These are phyloP conservation scores for Drosophila paramelanica DNA, from an alignment of 2,888 invertebrate species.

Conservation along the genomic window DNA sequence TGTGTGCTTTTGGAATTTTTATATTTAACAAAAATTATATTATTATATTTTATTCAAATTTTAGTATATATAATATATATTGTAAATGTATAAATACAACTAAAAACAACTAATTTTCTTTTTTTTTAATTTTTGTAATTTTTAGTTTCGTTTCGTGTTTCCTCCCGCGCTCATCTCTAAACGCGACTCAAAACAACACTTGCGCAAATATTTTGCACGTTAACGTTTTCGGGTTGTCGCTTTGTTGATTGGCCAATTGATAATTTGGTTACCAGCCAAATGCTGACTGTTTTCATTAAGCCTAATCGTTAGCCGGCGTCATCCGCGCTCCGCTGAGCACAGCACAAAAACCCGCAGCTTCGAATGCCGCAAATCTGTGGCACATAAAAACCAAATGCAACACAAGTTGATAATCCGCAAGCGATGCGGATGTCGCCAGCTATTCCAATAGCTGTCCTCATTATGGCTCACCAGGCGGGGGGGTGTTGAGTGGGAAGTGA, in stretches of 20 bases:
- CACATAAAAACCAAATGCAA: conserved; percentile 27
- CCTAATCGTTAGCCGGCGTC: conserved; percentile 2
- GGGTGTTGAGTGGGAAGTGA: too few species aligned
- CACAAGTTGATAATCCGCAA: conserved; percentile 30
- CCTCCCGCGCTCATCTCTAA: background rate
- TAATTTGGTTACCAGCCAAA: conserved; percentile 18
- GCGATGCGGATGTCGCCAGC: background rate
- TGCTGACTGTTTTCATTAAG: conserved; percentile 9
- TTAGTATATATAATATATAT: too few species aligned
- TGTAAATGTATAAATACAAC: too few species aligned
- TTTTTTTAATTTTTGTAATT: too few species aligned
- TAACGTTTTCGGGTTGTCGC: conserved; percentile 38
- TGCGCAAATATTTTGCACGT: conserved; percentile 38
- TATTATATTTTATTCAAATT: too few species aligned
- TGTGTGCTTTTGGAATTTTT: too few species aligned
- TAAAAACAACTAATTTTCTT: too few species aligned
- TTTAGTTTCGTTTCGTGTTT: too few species aligned
- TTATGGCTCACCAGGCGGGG: conserved; percentile 12
- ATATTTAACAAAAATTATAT: too few species aligned
- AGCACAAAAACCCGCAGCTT: conserved; percentile 7
- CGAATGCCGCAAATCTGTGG: conserved; percentile 20
- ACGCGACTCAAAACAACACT: conserved; percentile 30
- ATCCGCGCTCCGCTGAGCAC: background rate
- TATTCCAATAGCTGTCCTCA: conserved; percentile 36
- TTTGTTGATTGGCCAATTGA: conserved; percentile 6